A percentile compares a stretch with the other conserved stretches of the same genome.
Evolutionary conservation across 2,113 vertebrate genomes (phyloP).

Genomic region (Turdus rufiventris): DNA sequence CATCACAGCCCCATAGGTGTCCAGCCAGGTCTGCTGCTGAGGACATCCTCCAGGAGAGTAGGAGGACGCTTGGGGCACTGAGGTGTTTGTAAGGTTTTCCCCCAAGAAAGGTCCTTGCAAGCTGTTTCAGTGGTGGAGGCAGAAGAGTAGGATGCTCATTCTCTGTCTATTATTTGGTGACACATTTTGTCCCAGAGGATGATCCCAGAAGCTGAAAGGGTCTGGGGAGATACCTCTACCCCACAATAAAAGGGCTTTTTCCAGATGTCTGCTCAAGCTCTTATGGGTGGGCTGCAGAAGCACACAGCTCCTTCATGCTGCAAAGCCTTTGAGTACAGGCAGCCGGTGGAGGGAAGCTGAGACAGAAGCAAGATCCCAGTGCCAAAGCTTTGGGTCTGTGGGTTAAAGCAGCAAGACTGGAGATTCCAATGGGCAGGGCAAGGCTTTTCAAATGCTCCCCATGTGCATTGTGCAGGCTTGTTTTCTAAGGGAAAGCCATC

Average conservation of each 20-base stretch:
- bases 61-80: not conserved
- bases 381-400: not conserved
- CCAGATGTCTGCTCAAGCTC: not conserved
- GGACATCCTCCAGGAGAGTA: not conserved
- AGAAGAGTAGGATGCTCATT: not conserved
- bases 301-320: not conserved
- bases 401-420: not conserved
- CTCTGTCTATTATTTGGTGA: not conserved
- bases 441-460: not conserved
- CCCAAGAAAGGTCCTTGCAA: not conserved
- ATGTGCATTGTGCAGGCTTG: not conserved
- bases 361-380: not conserved
- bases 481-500: not conserved
- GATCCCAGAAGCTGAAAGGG: not conserved
- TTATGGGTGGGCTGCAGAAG: not conserved
- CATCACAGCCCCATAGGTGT: not conserved
- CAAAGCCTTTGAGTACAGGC: not conserved
- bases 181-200: not conserved
- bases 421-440: not conserved
- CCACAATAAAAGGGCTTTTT: not conserved
- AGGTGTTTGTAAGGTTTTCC: not conserved
- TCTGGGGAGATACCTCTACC: no score
- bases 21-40: not conserved
- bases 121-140: not conserved
- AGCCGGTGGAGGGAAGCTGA: not conserved